A percentile compares a stretch with the other conserved stretches of the same genome.
These are phyloP conservation scores for Drosophila parthenogenetica DNA, from an alignment of 2,888 invertebrate genomes.

Conservation along the genomic window DNA sequence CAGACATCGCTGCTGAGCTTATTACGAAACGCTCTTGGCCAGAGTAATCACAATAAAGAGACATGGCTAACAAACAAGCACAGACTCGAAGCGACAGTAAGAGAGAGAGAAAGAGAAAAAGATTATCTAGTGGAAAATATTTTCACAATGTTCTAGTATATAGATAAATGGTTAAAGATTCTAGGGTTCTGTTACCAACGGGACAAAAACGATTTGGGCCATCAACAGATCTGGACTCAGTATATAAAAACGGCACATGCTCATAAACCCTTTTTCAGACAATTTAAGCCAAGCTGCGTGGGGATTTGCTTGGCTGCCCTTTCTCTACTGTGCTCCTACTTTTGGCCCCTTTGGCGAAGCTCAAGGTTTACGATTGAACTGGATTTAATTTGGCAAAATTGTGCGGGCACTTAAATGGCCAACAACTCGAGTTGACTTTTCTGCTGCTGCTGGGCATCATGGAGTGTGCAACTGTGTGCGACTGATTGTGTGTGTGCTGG, in stretches of 20 bases:
- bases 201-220: slow-evolving; percentile 17
- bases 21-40: slow-evolving; percentile 66
- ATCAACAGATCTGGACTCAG: slow-evolving; percentile 18
- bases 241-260: slow-evolving; percentile 66
- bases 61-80: slow-evolving; percentile 1
- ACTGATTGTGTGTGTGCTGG: slow-evolving; percentile 1
- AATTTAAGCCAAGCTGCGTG: slow-evolving; percentile 76
- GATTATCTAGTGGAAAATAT: slow-evolving; percentile 55
- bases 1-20: slow-evolving; percentile 55
- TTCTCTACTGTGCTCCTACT: slow-evolving; percentile 26
- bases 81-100: background rate
- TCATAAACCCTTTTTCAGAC: slow-evolving; percentile 81
- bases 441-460: background rate
- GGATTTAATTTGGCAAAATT: slow-evolving; percentile 79
- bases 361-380: slow-evolving; percentile 74
- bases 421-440: slow-evolving; percentile 61
- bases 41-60: slow-evolving; percentile 61
- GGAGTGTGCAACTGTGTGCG: background rate
- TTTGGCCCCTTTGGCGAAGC: slow-evolving; percentile 29
- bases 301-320: slow-evolving; percentile 63
- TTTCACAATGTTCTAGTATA: slow-evolving; percentile 69
- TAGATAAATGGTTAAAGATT: slow-evolving; percentile 71
- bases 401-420: slow-evolving; percentile 74
- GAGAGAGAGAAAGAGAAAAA: slow-evolving; percentile 7
- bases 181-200: slow-evolving; percentile 8